These are phyloP conservation scores for Cladopsammia gracilis DNA, from an alignment of 64 coral and sea anemone species.

Conservation along the genomic window DNA sequence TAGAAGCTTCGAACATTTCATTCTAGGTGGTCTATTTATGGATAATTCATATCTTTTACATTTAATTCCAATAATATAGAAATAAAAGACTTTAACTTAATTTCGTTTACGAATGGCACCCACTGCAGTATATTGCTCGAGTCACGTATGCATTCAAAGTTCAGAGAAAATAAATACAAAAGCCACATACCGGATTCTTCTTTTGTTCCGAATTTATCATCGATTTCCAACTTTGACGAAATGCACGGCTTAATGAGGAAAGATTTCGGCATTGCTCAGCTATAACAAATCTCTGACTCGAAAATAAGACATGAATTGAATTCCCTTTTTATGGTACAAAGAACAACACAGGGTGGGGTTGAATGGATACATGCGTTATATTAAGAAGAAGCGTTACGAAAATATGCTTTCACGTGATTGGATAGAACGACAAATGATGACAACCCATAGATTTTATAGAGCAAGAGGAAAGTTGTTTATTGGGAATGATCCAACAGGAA, in stretches of 20 bases:
- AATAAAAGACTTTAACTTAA: too few relatives aligned
- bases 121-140: too few relatives aligned
- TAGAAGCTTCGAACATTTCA: too few relatives aligned
- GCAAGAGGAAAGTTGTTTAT: background rate
- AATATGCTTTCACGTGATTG: conserved; percentile 14
- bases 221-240: conserved; percentile 10
- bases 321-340: too few relatives aligned
- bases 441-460: background rate
- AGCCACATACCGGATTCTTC: background rate
- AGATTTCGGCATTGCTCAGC: conserved; percentile 36
- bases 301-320: background rate
- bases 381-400: background rate
- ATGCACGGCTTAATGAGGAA: conserved; percentile 25
- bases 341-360: background rate
- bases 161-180: too few relatives aligned
- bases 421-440: background rate
- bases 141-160: too few relatives aligned
- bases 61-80: too few relatives aligned
- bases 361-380: background rate
- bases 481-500: background rate
- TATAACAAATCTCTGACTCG: background rate
- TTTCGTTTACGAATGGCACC: too few relatives aligned
- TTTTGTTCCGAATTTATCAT: background rate
- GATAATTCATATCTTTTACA: too few relatives aligned
- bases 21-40: too few relatives aligned